Evolutionary conservation across 2,888 invertebrate genomes (phyloP), one percentile per base, ranked within the genome.

Genomic region (Ectemnius lituratus): DNA sequence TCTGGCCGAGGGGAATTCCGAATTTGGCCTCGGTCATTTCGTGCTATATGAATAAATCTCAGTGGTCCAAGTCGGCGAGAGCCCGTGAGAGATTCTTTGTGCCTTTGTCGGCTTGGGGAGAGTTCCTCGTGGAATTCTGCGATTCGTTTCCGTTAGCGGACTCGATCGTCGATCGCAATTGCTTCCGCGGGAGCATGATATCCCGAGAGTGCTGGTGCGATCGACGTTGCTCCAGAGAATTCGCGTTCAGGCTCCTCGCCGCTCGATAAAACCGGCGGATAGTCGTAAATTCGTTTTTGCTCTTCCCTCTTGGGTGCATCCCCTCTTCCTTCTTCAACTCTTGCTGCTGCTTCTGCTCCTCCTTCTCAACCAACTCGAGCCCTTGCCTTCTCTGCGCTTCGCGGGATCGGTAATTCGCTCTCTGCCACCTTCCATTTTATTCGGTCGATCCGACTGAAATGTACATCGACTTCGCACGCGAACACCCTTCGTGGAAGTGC

Each of bases 211-310:
- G 37, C 37, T 37, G 37, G 37, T 37, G 37, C 37, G 37, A 37
- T 37, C 37, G 37, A 11, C 28, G 18, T n/a, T n/a, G 46, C 47
- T 62, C 18, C 11, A 57, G 18, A 20, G 11, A 66, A 23, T 37
- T 37, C 37, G 37, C 37, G 37, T 37, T 11, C 8, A 11, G 52
- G 27, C 16, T 46, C 20, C 49, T 6, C 37, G 67, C 57, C 63
- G 45, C 58, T 70, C 76, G 78, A 81, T 80, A 73, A 81, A 81
- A 75, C 76, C 68, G 63, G 57, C 70, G 81, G 76, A 81, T 81
- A 78, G 78, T 75, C 81, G 78, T 81, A 78, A 80, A 80, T 80
- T 81, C 68, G 76, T 81, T 80, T 80, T 80, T 78, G 76, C 78
- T 56, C 69, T 18, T 70, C 71, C 66, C 63, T 23, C 23, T 23